phyloP scores from a whole-genome alignment of 2,113 vertebrate species.

The Anhinga rufa region DNA sequence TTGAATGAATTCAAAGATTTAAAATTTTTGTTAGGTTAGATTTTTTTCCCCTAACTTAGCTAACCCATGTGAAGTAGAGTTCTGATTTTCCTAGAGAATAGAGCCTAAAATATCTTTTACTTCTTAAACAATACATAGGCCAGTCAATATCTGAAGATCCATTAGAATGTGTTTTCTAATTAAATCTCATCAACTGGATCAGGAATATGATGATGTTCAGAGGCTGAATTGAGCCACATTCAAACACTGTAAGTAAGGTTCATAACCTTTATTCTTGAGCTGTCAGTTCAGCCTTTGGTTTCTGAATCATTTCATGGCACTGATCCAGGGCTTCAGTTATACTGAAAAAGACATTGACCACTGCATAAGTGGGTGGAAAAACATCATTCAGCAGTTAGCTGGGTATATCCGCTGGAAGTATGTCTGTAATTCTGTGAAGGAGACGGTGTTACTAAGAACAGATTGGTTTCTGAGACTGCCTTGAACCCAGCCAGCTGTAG shows the following conservation, averaged over 20 bases:
- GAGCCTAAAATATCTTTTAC: background rate
- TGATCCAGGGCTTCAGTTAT: background rate
- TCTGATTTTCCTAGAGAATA: background rate
- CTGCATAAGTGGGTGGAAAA: background rate
- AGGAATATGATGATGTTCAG: background rate
- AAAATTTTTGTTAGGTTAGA: background rate
- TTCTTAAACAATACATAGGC: background rate
- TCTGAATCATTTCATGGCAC: constrained; percentile 1
- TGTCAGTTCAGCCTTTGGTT: background rate
- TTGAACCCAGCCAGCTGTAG: constrained; percentile 48
- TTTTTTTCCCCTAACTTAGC: background rate
- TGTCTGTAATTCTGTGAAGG: constrained; percentile 51
- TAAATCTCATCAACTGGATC: background rate
- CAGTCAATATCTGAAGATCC: background rate
- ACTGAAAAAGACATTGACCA: background rate
- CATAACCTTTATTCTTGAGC: background rate
- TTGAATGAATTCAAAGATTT: background rate
- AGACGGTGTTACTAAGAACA: constrained; percentile 56
- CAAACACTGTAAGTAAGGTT: background rate
- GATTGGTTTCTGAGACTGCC: constrained; percentile 40
- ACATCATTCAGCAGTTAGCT: background rate
- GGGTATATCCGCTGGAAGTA: constrained; percentile 20
- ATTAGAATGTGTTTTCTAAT: background rate
- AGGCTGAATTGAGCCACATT: background rate
- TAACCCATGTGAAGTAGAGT: background rate